Evolutionary conservation across 2,113 vertebrate species (phyloP).

Genomic region (Oceanodroma tethys): DNA sequence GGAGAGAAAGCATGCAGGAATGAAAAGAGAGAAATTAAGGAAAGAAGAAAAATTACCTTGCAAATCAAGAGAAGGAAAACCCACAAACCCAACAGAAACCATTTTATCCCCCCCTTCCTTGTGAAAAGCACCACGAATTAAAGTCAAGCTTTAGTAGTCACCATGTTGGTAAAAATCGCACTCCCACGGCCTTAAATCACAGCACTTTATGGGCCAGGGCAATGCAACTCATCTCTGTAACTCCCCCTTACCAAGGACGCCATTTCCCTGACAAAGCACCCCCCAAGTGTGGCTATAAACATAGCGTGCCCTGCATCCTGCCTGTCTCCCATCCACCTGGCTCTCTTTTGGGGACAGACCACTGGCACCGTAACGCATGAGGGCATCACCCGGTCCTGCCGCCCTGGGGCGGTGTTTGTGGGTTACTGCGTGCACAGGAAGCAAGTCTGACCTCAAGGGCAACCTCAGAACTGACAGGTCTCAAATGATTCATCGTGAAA

Average conservation of each 20-base stretch:
- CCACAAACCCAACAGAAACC: slow-evolving; percentile 37
- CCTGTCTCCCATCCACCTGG: not conserved
- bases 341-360: not conserved
- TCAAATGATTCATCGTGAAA: not conserved
- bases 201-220: not conserved
- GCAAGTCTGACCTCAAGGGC: not conserved
- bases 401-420: not conserved
- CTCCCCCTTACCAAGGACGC: not conserved
- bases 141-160: not conserved
- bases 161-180: not conserved
- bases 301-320: not conserved
- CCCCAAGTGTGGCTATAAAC: not conserved
- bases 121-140: not conserved
- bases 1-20: slow-evolving; percentile 82
- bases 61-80: slow-evolving; percentile 55
- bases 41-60: slow-evolving; percentile 62
- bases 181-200: not conserved
- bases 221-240: not conserved
- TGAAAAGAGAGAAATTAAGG: slow-evolving; percentile 85
- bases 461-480: not conserved
- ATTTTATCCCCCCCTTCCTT: not conserved
- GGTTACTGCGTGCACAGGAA: not conserved
- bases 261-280: not conserved
- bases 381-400: not conserved
- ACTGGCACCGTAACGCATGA: not conserved